These are phyloP conservation scores for Pterocles gutturalis DNA, from an alignment of 2,113 vertebrate genomes.

Conservation along the genomic window DNA sequence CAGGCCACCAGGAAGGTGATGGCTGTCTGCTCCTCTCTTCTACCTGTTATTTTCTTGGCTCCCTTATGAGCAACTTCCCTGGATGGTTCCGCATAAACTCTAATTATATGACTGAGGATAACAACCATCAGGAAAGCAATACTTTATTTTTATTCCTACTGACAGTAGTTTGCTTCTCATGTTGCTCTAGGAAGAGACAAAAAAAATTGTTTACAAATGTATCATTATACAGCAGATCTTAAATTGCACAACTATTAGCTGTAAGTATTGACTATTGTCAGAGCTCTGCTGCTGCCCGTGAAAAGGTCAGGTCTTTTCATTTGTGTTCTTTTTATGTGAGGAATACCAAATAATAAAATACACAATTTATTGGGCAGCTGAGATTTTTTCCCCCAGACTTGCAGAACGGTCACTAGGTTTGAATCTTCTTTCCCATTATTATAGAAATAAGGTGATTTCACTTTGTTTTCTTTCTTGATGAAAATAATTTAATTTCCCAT, in stretches of 20 bases:
- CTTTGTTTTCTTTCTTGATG: conserved; percentile 8
- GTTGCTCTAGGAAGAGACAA: not conserved
- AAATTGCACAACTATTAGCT: conserved; percentile 68
- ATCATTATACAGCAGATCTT: conserved; percentile 47
- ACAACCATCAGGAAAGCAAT: not conserved
- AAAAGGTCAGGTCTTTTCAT: conserved; percentile 72
- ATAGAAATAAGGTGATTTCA: not conserved
- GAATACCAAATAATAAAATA: conserved; percentile 67
- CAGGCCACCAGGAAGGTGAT: not conserved
- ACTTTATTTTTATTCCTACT: conserved; percentile 44
- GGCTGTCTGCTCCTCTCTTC: not conserved
- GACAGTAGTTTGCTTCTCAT: not conserved
- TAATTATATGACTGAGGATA: conserved; percentile 25
- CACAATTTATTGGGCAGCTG: not conserved
- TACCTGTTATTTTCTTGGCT: not conserved
- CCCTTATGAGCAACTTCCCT: not conserved
- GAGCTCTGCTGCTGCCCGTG: not conserved
- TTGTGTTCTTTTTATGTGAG: conserved; percentile 45
- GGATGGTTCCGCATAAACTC: not conserved
- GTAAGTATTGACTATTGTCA: conserved; percentile 58
- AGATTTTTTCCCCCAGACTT: not conserved
- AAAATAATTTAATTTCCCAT: conserved; percentile 15
- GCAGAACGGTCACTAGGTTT: not conserved
- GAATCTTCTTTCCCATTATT: not conserved
- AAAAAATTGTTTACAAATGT: conserved; percentile 55